phyloP scores from a whole-genome alignment of 1,140 invertebrate genomes.

The Brevipalpus yothersi region DNA sequence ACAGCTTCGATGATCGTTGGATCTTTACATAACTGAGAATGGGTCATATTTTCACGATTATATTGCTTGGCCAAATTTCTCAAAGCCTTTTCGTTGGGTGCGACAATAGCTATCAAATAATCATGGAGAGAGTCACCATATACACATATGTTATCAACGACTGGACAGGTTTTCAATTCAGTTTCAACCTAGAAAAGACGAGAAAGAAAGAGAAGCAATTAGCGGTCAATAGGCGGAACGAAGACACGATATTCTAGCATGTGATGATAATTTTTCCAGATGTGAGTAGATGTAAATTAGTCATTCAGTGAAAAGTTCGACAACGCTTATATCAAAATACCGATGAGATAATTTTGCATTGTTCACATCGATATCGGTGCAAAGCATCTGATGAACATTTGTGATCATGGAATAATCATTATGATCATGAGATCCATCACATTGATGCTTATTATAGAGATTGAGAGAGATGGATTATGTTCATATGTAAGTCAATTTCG shows the following conservation, averaged over 20 bases:
- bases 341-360: too few relatives aligned
- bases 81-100: slow-evolving; percentile 44
- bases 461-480: too few relatives aligned
- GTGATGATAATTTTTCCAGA: not conserved
- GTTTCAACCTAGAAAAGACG: not conserved
- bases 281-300: not conserved
- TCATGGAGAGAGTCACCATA: slow-evolving; percentile 26
- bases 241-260: not conserved
- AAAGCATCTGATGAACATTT: too few relatives aligned
- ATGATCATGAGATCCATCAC: too few relatives aligned
- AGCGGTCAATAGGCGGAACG: too few relatives aligned
- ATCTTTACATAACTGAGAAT: slow-evolving; percentile 49
- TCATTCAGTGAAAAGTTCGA: not conserved
- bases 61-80: slow-evolving; percentile 36
- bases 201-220: not conserved
- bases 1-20: slow-evolving; percentile 28
- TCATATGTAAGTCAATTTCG: too few relatives aligned
- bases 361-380: too few relatives aligned
- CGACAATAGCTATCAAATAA: slow-evolving; percentile 68
- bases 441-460: not conserved
- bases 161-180: slow-evolving; percentile 6
- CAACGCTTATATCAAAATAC: not conserved
- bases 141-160: slow-evolving; percentile 16
- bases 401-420: too few relatives aligned
- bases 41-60: slow-evolving; percentile 29